A percentile compares a stretch with the other conserved stretches of the same genome.
phyloP scores from a whole-genome alignment of 1,140 invertebrate genomes.

The Rhizoglyphus robini region DNA sequence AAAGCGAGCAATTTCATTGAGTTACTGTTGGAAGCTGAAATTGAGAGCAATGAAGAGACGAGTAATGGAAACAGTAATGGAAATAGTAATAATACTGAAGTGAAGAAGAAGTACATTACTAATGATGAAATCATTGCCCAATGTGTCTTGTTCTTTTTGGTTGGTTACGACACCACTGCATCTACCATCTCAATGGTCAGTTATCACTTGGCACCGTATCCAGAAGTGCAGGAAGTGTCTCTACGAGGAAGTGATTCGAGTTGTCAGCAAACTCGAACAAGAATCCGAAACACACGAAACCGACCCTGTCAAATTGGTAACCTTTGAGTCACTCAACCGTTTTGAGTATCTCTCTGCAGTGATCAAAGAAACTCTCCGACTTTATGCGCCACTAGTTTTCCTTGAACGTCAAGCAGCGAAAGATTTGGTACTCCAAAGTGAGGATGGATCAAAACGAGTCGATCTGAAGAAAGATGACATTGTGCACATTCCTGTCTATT shows the following conservation, averaged over 20 bases:
- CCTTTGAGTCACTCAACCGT: conserved; percentile 28
- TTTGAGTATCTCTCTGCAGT: conserved; percentile 33
- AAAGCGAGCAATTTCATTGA: no score
- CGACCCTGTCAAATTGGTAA: conserved; percentile 13
- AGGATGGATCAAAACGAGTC: background rate
- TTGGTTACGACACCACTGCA: conserved; percentile 49
- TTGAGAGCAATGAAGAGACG: no score
- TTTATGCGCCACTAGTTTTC: conserved; percentile 31
- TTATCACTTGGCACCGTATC: conserved; percentile 43
- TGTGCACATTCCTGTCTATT: conserved; percentile 25
- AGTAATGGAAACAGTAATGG: no score
- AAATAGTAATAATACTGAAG: background rate
- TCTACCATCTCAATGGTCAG: conserved; percentile 40
- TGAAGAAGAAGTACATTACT: background rate
- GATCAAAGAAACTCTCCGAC: conserved; percentile 34
- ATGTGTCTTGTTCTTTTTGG: conserved; percentile 48
- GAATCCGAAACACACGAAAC: background rate
- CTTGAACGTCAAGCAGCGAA: conserved; percentile 36
- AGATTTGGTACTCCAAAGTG: background rate
- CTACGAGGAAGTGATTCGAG: background rate
- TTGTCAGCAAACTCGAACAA: background rate
- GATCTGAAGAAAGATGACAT: conserved; percentile 23
- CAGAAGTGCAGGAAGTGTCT: conserved; percentile 26
- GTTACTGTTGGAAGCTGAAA: no score
- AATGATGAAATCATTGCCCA: conserved; percentile 45